Evolutionary conservation across 2,888 invertebrate species (phyloP).

Genomic region (Sinopyrophorus schimmeli): DNA sequence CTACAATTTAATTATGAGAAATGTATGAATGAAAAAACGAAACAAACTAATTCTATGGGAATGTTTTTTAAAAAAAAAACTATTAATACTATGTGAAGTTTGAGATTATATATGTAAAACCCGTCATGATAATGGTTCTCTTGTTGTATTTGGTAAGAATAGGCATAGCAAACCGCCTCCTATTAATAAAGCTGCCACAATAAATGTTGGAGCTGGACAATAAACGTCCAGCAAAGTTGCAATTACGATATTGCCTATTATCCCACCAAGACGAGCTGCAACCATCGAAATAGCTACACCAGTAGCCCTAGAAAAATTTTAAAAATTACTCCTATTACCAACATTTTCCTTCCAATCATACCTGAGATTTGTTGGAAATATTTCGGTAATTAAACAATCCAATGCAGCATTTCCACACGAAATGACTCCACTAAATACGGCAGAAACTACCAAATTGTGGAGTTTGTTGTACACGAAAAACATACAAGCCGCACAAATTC

Average conservation of each 20-base stretch:
- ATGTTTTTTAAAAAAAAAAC: no score
- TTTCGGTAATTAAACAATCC: conserved; percentile 90
- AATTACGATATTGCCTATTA: conserved; percentile 85
- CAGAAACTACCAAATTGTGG: conserved; percentile 81
- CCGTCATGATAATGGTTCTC: conserved; percentile 64
- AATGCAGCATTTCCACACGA: conserved; percentile 88
- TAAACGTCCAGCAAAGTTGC: conserved; percentile 84
- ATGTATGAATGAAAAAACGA: no score
- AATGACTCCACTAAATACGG: conserved; percentile 84
- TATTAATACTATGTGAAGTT: conserved; percentile 3
- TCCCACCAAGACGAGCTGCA: conserved; percentile 86
- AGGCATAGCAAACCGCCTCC: conserved; percentile 87
- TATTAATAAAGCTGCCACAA: conserved; percentile 82
- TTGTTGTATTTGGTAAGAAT: conserved; percentile 86
- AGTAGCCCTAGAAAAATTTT: conserved; percentile 68
- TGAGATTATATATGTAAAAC: conserved; percentile 1
- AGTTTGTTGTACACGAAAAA: conserved; percentile 82
- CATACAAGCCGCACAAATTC: conserved; percentile 81
- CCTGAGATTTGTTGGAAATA: conserved; percentile 90
- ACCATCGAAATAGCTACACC: conserved; percentile 91
- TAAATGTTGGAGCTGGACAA: conserved; percentile 91
- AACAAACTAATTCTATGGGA: no score
- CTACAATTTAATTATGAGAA: no score
- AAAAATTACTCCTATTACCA: not conserved
- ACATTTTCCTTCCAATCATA: conserved; percentile 48